phyloP scores from a whole-genome alignment of 2,113 vertebrate genomes.

The Willisornis vidua region DNA sequence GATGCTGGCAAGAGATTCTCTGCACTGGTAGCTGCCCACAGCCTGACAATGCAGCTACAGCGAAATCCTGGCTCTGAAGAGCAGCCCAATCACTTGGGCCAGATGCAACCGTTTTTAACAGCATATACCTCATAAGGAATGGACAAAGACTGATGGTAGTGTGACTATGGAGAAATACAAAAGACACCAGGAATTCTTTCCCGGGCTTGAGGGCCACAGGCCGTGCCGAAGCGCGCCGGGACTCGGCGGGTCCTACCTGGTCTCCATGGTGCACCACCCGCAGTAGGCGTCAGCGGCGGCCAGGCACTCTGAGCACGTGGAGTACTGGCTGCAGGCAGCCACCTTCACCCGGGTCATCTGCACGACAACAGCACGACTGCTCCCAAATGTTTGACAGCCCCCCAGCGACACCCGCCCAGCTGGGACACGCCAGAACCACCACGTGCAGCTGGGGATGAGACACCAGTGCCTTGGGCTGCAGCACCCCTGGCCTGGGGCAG shows the following conservation, averaged over 20 bases:
- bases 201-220: neutral
- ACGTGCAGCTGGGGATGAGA: accelerated
- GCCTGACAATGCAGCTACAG: neutral
- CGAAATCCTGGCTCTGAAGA: neutral
- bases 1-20: neutral
- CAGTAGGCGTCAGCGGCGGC: slow-evolving; percentile 88
- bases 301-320: slow-evolving; percentile 85
- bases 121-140: accelerated
- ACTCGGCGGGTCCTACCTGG: slow-evolving; percentile 75
- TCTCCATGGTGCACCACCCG: slow-evolving; percentile 95
- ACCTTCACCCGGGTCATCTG: slow-evolving; percentile 92
- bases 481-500: neutral
- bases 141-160: neutral
- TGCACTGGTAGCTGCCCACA: neutral
- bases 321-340: slow-evolving; percentile 83
- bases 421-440: accelerated
- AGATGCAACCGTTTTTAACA: neutral
- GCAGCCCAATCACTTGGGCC: neutral
- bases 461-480: accelerated
- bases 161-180: neutral
- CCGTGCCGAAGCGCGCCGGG: accelerated
- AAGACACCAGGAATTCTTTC: neutral
- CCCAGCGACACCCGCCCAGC: accelerated
- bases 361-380: neutral
- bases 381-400: neutral